Evolutionary conservation across 2,888 invertebrate species (phyloP), one percentile per base, ranked within the genome.

Genomic region (Lypha dubia): DNA sequence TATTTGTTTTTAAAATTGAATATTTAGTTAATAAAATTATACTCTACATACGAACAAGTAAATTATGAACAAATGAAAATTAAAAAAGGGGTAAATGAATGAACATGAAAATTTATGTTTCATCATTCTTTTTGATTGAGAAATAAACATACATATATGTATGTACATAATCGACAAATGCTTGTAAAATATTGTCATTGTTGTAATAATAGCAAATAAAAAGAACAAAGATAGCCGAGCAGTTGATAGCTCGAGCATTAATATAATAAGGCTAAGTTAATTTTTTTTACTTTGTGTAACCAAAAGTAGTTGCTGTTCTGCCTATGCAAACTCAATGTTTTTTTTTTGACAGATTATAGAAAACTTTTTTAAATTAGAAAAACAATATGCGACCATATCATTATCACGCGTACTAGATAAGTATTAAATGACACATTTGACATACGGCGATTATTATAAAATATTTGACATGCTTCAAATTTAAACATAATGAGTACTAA

Each of bases 21-120:
- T 85, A 67, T 76, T 77, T 84, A 80, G 80, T 80, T 84, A 84
- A 68, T n/a, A 62, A 60, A 73, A 73, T 76, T 68, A 73, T 41
- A 15, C 20, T 58, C 28, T 17, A 62, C 17, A 62, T 28, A 70
- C 15, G 38, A 35, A 22, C 17, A 24, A 51, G n/a, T n/a, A n/a
- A n/a, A n/a, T n/a, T 15, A 41, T 20, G 41, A 38, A 73, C 35
- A 44, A 1, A 44, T 3, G 73, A 35, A 65, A 63, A 49, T 3
- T n/a, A n/a, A n/a, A 32, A 22, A 41, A 32, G 28, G 49, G 38
- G 13, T 58, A 7, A 32, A 35, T 24, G 49, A 38, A 24, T 73
- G 7, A 65, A 65, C n/a, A 67, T 41, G 22, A 56, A 32, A 44
- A 22, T 28, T 2, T 56, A 20, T n/a, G 70, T 58, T 70, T 53